phyloP scores from a whole-genome alignment of 2,797 vertebrate genomes.

The Sebastes jordani region DNA sequence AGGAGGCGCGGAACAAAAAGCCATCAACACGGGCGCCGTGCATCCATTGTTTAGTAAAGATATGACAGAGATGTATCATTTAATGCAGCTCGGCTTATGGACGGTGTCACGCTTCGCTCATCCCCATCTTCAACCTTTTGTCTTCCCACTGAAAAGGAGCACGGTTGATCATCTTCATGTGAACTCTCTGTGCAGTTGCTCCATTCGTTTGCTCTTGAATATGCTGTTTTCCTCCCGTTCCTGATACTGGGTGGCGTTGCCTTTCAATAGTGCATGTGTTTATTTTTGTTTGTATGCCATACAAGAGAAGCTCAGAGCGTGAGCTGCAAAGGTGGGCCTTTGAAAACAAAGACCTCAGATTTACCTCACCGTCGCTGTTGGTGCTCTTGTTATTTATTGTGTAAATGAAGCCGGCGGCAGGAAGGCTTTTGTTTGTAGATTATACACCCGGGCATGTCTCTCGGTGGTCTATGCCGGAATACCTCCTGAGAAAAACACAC shows the following conservation, averaged over 20 bases:
- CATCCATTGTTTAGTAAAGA: conserved; percentile 10
- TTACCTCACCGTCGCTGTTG: background rate
- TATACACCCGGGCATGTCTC: background rate
- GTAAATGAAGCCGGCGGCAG: background rate
- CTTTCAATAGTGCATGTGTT: background rate
- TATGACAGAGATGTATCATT: conserved; percentile 22
- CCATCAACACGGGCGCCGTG: background rate
- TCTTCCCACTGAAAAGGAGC: background rate
- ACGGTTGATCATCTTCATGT: background rate
- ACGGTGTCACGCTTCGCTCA: background rate
- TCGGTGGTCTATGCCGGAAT: background rate
- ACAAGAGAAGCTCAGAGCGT: background rate
- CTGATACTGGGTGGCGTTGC: background rate
- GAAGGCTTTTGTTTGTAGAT: conserved; percentile 12
- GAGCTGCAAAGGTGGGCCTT: conserved; percentile 10
- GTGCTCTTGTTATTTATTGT: conserved; percentile 27
- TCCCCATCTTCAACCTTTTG: conserved; percentile 2
- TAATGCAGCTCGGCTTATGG: background rate
- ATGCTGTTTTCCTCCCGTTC: background rate
- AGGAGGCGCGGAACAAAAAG: conserved; percentile 10
- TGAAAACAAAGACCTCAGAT: conserved; percentile 18
- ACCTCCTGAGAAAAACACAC: conserved; percentile 22
- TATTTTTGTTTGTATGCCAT: conserved; percentile 9
- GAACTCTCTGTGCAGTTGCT: background rate
- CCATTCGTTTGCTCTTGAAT: background rate